These are phyloP conservation scores for Drosophila sp. DNA, from an alignment of 1,140 invertebrate genomes.

Conservation along the genomic window DNA sequence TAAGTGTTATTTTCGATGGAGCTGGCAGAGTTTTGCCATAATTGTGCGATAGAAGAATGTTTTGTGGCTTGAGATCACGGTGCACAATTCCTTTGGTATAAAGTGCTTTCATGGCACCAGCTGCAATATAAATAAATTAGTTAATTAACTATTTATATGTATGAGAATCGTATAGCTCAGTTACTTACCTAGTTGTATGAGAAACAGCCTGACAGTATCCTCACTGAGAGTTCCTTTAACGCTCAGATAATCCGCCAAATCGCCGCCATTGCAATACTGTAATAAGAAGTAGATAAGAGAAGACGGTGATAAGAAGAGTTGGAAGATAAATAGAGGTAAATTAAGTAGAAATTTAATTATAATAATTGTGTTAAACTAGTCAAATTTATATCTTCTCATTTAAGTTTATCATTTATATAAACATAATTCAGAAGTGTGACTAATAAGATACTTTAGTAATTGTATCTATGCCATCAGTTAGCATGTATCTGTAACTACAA, in stretches of 20 bases:
- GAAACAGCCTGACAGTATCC: constrained; percentile 97
- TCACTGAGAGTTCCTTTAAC: constrained; percentile 97
- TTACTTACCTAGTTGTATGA: constrained; percentile 94
- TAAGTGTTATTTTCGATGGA: constrained; percentile 96
- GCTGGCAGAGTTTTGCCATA: constrained; percentile 92
- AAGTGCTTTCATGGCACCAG: constrained; percentile 98
- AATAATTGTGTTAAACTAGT: too few relatives aligned
- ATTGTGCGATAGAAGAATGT: constrained; percentile 95
- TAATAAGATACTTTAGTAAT: background rate
- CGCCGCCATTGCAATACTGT: constrained; percentile 99
- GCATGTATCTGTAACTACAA: background rate
- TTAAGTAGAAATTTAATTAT: too few relatives aligned
- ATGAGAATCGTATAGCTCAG: background rate
- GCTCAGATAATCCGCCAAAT: constrained; percentile 98
- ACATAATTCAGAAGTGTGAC: too few relatives aligned
- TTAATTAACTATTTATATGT: background rate
- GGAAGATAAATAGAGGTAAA: background rate
- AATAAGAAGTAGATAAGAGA: constrained; percentile 70
- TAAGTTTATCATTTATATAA: too few relatives aligned
- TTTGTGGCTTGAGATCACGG: constrained; percentile 99
- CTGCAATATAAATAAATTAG: constrained; percentile 85
- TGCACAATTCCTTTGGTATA: constrained; percentile 99
- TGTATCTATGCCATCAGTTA: background rate
- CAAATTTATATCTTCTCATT: too few relatives aligned
- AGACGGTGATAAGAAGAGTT: background rate